phyloP scores from a whole-genome alignment of 2,797 vertebrate species.

The Glyptemys insculpta region DNA sequence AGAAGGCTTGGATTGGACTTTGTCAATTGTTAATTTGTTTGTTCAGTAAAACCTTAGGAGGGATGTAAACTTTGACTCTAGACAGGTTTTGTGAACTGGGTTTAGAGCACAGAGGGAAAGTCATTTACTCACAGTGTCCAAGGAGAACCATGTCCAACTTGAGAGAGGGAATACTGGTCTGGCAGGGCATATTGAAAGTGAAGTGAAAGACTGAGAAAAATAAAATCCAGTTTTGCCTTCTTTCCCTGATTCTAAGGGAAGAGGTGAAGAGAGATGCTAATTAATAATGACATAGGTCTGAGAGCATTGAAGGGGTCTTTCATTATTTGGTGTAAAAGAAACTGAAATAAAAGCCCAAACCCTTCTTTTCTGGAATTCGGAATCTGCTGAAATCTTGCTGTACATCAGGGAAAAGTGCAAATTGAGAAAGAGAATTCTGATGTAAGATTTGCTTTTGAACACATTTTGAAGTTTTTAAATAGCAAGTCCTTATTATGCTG shows the following conservation, averaged over 20 bases:
- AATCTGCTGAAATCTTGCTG: background rate
- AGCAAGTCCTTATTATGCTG: background rate
- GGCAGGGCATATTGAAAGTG: background rate
- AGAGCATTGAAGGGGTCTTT: background rate
- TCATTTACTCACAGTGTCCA: background rate
- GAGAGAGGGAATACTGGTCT: background rate
- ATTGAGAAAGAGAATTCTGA: background rate
- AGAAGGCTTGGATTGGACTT: background rate
- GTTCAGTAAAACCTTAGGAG: background rate
- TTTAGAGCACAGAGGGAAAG: background rate
- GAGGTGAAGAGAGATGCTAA: background rate
- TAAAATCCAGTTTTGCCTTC: background rate
- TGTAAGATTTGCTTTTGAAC: background rate
- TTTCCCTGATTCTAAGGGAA: background rate
- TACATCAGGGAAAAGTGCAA: background rate
- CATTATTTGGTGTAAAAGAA: constrained; percentile 10
- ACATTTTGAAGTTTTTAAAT: constrained; percentile 19
- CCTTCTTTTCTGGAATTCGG: background rate
- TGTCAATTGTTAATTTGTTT: background rate
- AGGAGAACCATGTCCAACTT: background rate
- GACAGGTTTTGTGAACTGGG: background rate
- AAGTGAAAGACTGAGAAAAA: background rate
- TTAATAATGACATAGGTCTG: background rate
- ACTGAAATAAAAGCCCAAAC: background rate
- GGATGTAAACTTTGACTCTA: background rate